Base-by-base conservation (phyloP, 2,888 invertebrate genomes). In the Megamerina dolium region DNA sequence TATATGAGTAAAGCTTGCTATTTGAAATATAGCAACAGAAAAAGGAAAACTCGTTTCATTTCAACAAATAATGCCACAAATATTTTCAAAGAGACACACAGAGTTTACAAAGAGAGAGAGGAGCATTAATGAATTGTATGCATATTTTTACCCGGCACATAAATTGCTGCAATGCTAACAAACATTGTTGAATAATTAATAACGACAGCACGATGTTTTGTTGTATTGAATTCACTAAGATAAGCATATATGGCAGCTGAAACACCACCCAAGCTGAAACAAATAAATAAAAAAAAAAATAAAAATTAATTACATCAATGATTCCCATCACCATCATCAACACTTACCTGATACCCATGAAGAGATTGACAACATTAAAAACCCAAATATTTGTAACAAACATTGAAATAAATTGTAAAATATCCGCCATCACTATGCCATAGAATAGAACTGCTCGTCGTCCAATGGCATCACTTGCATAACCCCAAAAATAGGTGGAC, bases 171-270 rank as follows among this genome's bases (percentile, higher is more conserved):
- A 42, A 64, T 52, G 49, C 64, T 64, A 1, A 66, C 64, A 43
- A 66, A 64, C 66, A 66, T 66, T 2, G 64, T 60, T 3, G 66
- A 62, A 51, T 64, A 65, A 52, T 64, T 64, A 36, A 64, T 64
- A 5, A 61, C 60, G 26, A 64, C 54, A 5, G 67, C 63, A 20
- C 64, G 57, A 41, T 66, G 58, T 26, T 63, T 59, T 20, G 56
- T 56, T 18, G 59, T 60, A 41, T 62, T 66, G 37, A 64, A 64
- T 43, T 64, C 64, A 33, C 64, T 58, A 2, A 64, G 45, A 37
- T 66, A 64, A 2, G 64, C 55, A 49, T 66, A 64, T 3, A 66
- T 41, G 5, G 56, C 56, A 4, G 59, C 63, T 14, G 66, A 60
- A 3, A 60, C 55, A 13, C 57, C 57, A 3, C 64, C 64, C 35